Base-by-base conservation (phyloP, 2,113 vertebrate genomes). In the Indicator indicator region DNA sequence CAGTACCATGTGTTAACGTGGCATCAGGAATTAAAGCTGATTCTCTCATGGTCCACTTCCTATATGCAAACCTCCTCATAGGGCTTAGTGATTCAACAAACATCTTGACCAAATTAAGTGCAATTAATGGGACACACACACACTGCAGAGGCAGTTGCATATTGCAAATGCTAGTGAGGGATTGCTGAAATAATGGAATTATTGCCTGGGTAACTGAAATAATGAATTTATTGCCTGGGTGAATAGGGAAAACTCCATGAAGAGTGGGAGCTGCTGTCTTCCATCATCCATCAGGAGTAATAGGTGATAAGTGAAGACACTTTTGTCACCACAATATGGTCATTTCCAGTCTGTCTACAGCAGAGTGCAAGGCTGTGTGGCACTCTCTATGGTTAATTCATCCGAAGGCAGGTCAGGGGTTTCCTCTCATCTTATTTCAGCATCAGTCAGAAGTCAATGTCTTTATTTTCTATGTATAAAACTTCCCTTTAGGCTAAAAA, bases 261-360 rank as follows among this genome's bases (percentile, higher is more conserved):
- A 58, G 36, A 74, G 36, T 23, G 40, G 24, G 36, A 33, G 40
- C 27, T n/a, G 40, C 20, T 59, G 30, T 40, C 19, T 65, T 55
- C 16, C 10, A 4, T 36, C 27, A 36, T 26, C 30, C 5, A 16
- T 48, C 21, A 16, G 58, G 18, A 71, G 54, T 60, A 44, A 23
- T 0, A 14, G 11, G 16, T 32, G 56, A 8, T 7, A 9, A 11
- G n/a, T 17, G 32, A 12, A 77, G 36, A 28, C 5, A 3, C 63
- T 20, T 17, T 30, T 59, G 19, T 26, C 30, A 1, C 5, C 1
- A 5, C 60, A n/a, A 1, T 2, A 5, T 0, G 14, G 52, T 55
- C 28, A 21, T 36, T 52, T 36, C 82, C 32, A 2, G 38, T 60
- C 11, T 20, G 30, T 24, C 55, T 27, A 46, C 30, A 30, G 11